Evolutionary conservation across 2,888 invertebrate species (phyloP).

Genomic region (Polyommatus iphigenia): DNA sequence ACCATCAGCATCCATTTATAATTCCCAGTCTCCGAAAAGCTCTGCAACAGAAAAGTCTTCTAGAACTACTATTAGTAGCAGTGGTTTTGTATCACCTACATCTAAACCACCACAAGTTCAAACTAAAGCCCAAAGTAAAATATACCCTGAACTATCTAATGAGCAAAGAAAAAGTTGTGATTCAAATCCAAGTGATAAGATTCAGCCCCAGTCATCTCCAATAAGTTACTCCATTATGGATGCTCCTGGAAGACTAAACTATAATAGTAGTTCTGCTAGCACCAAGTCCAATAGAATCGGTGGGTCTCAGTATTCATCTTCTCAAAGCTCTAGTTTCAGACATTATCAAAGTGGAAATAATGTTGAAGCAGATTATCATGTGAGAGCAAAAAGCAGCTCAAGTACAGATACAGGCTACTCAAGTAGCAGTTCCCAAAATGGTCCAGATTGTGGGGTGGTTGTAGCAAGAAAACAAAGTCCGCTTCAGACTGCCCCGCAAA

Average conservation of each 20-base stretch:
- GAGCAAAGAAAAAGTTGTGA: conserved; percentile 80
- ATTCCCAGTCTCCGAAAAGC: conserved; percentile 68
- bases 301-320: conserved; percentile 75
- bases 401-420: conserved; percentile 83
- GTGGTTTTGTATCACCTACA: conserved; percentile 78
- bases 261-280: conserved; percentile 75
- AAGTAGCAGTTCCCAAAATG: conserved; percentile 82
- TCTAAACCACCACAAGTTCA: conserved; percentile 81
- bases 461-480: conserved; percentile 86
- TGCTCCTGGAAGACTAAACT: conserved; percentile 82
- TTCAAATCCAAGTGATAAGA: conserved; percentile 72
- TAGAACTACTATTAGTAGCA: conserved; percentile 60
- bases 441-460: conserved; percentile 83
- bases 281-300: conserved; percentile 73
- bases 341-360: conserved; percentile 83
- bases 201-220: conserved; percentile 84
- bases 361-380: conserved; percentile 82
- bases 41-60: conserved; percentile 62
- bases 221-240: conserved; percentile 89
- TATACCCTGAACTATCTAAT: conserved; percentile 84
- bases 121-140: conserved; percentile 88
- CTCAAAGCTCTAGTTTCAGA: conserved; percentile 79
- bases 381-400: conserved; percentile 81
- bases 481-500: conserved; percentile 84
- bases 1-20: conserved; percentile 68